These are phyloP conservation scores for Phymastichus coffea DNA, from an alignment of 1,140 invertebrate species.

Conservation along the genomic window DNA sequence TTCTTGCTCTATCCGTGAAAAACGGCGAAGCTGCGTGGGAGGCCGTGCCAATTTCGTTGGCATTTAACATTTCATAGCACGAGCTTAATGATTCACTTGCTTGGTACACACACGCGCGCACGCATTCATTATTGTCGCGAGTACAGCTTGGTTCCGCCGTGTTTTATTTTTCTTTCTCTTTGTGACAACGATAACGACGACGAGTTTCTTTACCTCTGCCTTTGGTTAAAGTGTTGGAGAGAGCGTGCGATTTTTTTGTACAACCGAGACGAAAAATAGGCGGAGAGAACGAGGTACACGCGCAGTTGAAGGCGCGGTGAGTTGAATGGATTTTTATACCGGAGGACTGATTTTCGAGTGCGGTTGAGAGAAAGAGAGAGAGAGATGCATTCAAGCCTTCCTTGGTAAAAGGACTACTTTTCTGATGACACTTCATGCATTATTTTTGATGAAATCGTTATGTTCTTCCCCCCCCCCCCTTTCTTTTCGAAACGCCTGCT, in stretches of 20 bases:
- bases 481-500: background rate
- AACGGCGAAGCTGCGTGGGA: background rate
- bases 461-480: background rate
- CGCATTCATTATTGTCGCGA: too few species aligned
- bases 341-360: background rate
- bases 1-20: background rate
- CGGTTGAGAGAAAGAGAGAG: background rate
- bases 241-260: too few species aligned
- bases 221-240: too few species aligned
- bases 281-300: background rate
- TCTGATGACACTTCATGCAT: background rate
- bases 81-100: too few species aligned
- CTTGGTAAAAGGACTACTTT: background rate
- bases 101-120: too few species aligned
- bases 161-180: too few species aligned
- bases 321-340: constrained; percentile 10
- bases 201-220: too few species aligned
- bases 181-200: too few species aligned
- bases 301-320: too few species aligned
- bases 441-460: constrained; percentile 2
- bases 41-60: background rate
- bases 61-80: too few species aligned
- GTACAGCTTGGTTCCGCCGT: too few species aligned
- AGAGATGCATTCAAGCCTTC: too few species aligned
- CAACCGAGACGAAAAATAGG: background rate